phyloP scores from a whole-genome alignment of 2,113 vertebrate species.

The Elephas maximus region DNA sequence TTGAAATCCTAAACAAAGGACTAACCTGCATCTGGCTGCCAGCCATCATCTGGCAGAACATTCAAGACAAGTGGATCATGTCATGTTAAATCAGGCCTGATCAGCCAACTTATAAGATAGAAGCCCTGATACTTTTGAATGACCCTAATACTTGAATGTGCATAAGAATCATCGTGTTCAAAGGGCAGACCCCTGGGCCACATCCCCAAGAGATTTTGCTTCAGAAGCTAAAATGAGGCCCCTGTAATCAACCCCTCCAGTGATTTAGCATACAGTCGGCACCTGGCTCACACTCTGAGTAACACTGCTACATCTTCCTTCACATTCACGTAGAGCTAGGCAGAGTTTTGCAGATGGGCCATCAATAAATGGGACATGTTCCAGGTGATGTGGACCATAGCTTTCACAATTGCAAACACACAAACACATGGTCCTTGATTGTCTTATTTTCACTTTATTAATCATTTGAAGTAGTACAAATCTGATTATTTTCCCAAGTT shows the following conservation, averaged over 20 bases:
- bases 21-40: not conserved
- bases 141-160: not conserved
- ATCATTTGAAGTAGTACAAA: conserved; percentile 48
- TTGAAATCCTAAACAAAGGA: not conserved
- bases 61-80: not conserved
- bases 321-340: not conserved
- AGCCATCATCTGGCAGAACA: not conserved
- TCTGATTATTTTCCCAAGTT: not conserved
- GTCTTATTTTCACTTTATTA: not conserved
- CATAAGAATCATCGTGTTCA: not conserved
- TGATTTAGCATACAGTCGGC: not conserved
- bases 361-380: not conserved
- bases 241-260: not conserved
- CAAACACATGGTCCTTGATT: not conserved
- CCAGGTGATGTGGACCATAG: not conserved
- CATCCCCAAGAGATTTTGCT: not conserved
- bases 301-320: not conserved
- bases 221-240: not conserved
- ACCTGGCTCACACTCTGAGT: not conserved
- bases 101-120: not conserved
- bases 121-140: not conserved
- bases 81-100: not conserved
- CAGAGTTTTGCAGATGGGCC: not conserved
- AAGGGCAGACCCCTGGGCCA: not conserved
- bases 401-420: conserved; percentile 13